Base-by-base conservation (phyloP, 2,888 invertebrate species). In the Daptonema setosum region DNA sequence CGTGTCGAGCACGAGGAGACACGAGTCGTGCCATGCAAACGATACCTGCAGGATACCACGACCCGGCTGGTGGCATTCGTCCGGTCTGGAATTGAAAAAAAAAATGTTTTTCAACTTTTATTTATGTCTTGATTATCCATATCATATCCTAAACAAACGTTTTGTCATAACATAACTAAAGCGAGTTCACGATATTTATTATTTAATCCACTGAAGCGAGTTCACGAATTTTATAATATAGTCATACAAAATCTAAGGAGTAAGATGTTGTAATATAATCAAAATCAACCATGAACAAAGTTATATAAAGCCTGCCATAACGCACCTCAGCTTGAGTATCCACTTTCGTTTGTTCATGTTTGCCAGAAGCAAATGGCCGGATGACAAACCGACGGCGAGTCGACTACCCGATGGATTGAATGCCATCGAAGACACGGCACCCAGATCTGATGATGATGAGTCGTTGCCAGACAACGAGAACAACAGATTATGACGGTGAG, bases 51-150 rank as follows among this genome's bases (percentile, higher is more conserved):
- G 73, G 2, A 87, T 82, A 25, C 86, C 85, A 5, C 83, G 81
- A 60, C 83, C 83, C 5, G 83, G 82, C 3, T 86, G 83, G 68
- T 87, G 85, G 5, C 82, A 83, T 70, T 87, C 85, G 20, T 59
- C 58, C 2, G 61, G 58, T 26, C 54, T 25, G 26, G n/a, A n/a
- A n/a, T n/a, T n/a, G n/a, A 56, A 41, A 17, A 35, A 35, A 17
- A 35, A 8, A 35, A 17, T 35, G 8, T 35, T 17, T 11, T 8
- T 11, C 17, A 8, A 35, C 17, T 35, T 35, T 35, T 35, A 35
- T 35, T 8, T 17, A 35, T 35, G 35, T n/a, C n/a, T n/a, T n/a
- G n/a, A n/a, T n/a, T n/a, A n/a, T n/a, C n/a, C n/a, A n/a, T n/a
- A n/a, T n/a, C n/a, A n/a, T n/a, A n/a, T n/a, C n/a, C n/a, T n/a